Base-by-base conservation (phyloP, 2,113 vertebrate genomes). In the Natator depressus region DNA sequence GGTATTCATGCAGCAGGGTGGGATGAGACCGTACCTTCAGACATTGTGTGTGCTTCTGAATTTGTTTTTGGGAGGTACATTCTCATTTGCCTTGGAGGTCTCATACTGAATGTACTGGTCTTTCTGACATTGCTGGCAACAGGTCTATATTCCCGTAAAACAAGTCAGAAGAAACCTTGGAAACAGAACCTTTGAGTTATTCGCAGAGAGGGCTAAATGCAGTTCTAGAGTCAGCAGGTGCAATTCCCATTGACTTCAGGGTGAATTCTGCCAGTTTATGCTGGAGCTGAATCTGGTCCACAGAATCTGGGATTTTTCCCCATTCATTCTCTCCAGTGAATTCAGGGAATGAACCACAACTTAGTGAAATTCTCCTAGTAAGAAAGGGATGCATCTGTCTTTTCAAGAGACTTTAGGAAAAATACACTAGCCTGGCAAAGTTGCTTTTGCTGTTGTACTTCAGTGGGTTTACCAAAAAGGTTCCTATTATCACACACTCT, bases 1-100 rank as follows among this genome's bases (percentile, higher is more conserved):
- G n/a, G 85, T 91, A 5, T 89, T 95, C 92, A 87, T 93, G 91
- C 87, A 88, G 62, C 57, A 50, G 82, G 95, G 95, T n/a, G 4
- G 95, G 92, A 92, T 92, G 92, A 31, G 86, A 95, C 95, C 92
- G 91, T 96, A 95, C 94, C 94, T 89, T 84, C 85, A 89, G 92
- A 94, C 79, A 75, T 94, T 84, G 79, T 91, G 94, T 95, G 90
- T 92, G 92, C 90, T 97, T 85, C 95, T 95, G 94, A 88, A 80
- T 94, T 82, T 89, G 94, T 93, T 96, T 80, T 92, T 87, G 85
- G 91, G 0, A 0, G 75, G 72, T 95, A 87, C 89, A 59, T 91
- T 97, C 95, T 97, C 96, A 93, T 93, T 96, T 96, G 92, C 80
- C 95, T 95, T 93, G n/a, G 95, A 96, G 96, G 96, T 97, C 94